Evolutionary conservation across 2,888 invertebrate species (phyloP), one percentile per base, ranked within the genome.

Genomic region (Dinocampus coccinellae): DNA sequence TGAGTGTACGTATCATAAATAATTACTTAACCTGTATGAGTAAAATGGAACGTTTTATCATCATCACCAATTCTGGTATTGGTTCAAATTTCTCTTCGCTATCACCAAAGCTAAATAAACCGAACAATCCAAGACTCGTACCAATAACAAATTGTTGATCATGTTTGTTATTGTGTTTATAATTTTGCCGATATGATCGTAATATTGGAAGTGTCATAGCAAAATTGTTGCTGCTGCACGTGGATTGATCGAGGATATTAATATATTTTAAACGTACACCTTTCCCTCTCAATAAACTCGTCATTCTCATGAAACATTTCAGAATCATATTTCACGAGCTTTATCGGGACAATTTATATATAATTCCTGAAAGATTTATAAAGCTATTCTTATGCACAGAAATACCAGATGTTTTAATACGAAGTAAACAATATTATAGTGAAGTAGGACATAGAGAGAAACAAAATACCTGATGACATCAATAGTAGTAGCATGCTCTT

Each of bases 11-110:
- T 69, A 13, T 53, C 22, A 20, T 36, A 4, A 24, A 10, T 24
- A 66, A 67, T n/a, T 33, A 29, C 47, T 61, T 69, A 90, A 89
- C 89, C 87, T 94, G 93, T 66, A 93, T 93, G 76, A 93, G 92
- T 22, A 95, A 87, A 76, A 95, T 90, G 9, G 95, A 94, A 77
- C 94, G 90, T 88, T 96, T 96, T 70, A 97, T 92, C 0, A 92
- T 92, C 79, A 90, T 90, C 76, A 95, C 92, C 22, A 96, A 88
- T 81, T 95, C 93, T 66, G 84, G 79, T 24, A 79, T 75, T 63
- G 93, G 91, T 85, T 93, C 92, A 2, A 91, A 7, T 29, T 47
- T 47, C 64, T 92, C 89, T 76, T 93, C 91, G 72, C 92, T 89
- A 66, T 92, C 90, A 60, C 88, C 83, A 73, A 91, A 90, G 11